Base-by-base conservation (phyloP, 2,888 invertebrate genomes). In the Heteromyza rotundicornis region DNA sequence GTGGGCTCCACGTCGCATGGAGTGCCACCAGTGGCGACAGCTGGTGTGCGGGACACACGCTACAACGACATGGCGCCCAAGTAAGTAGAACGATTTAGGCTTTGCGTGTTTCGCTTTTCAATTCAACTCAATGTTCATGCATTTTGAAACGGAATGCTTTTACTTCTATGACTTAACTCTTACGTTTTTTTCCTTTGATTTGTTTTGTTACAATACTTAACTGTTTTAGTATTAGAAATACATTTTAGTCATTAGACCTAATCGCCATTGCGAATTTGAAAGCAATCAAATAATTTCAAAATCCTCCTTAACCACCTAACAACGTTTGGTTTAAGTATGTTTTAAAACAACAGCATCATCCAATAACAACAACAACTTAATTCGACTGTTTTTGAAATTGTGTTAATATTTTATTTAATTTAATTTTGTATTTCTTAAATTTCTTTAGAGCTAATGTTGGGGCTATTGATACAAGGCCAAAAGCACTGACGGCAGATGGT, bases 31-130 rank as follows among this genome's bases (percentile, higher is more conserved):
- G 87, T 89, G 80, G 87, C 90, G 61, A 87, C 89, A 80, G 88
- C 90, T 59, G 75, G 75, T 55, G 86, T 85, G 66, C 82, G 83
- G 70, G 89, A 90, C 81, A 88, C 90, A 77, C 88, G 92, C 84
- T 93, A 92, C 85, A 89, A 90, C 82, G 92, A 93, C 84, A 90
- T 92, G 88, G 92, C 93, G 80, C 92, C 92, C 82, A 92, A 92
- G 92, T 93, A 87, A 90, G 90, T 89, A 77, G 16, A 63, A 8
- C 47, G 35, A 35, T 10, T 35, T 35, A 35, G 47, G 14, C 47
- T 19, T 20, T 47, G 47, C 20, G 47, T 14, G 47, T 5, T 47
- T 17, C 19, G 47, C 47, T 40, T 66, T 50, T 57, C 61, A n/a
- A n/a, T n/a, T n/a, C n/a, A 17, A 32, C 32, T 32, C 47, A 62